These are phyloP conservation scores for Dryobotodes eremita DNA, from an alignment of 2,888 invertebrate species.

Conservation along the genomic window DNA sequence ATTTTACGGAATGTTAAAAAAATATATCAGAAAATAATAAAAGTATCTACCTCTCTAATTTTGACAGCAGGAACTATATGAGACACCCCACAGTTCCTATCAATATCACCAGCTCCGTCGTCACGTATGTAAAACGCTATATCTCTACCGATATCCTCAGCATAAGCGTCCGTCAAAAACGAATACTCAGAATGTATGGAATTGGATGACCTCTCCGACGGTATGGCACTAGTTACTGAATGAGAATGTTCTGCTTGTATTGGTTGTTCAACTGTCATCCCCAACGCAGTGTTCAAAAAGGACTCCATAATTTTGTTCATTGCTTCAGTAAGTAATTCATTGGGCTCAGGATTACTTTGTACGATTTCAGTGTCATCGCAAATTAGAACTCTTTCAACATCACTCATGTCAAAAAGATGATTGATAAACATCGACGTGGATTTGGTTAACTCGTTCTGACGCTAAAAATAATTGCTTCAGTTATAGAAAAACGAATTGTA, in stretches of 20 bases:
- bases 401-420: slow-evolving; percentile 85
- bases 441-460: slow-evolving; percentile 74
- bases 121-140: slow-evolving; percentile 74
- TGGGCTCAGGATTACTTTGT: slow-evolving; percentile 66
- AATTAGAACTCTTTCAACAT: slow-evolving; percentile 75
- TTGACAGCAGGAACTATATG: slow-evolving; percentile 63
- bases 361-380: slow-evolving; percentile 70
- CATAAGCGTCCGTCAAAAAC: slow-evolving; percentile 75
- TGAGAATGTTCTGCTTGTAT: slow-evolving; percentile 25
- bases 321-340: slow-evolving; percentile 70
- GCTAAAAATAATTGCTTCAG: slow-evolving; percentile 65
- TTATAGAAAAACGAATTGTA: slow-evolving; percentile 6
- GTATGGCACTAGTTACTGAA: slow-evolving; percentile 44
- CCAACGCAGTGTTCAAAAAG: slow-evolving; percentile 74
- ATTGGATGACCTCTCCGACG: slow-evolving; percentile 63
- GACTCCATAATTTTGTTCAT: slow-evolving; percentile 79
- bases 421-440: slow-evolving; percentile 84
- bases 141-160: slow-evolving; percentile 70
- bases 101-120: slow-evolving; percentile 60
- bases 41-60: slow-evolving; percentile 62
- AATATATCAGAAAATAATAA: not conserved
- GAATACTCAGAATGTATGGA: slow-evolving; percentile 78
- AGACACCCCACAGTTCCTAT: slow-evolving; percentile 50
- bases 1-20: too few relatives aligned
- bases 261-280: slow-evolving; percentile 68